Base-by-base conservation (phyloP, 2,113 vertebrate genomes). In the Nannospalax galili region DNA sequence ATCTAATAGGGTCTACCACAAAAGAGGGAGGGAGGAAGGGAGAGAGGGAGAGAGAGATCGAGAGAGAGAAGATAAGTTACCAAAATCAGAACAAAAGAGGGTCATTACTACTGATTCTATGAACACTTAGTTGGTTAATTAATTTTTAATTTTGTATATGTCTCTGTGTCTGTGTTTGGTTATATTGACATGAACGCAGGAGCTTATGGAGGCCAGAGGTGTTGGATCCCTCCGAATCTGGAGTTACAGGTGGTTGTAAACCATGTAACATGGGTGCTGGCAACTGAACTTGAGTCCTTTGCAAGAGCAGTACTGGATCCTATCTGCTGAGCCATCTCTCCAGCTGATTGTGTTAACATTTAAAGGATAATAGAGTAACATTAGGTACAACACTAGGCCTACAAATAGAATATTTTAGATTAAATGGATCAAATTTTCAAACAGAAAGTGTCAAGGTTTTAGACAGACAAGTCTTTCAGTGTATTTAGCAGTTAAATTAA, bases 281-380 rank as follows among this genome's bases (percentile, higher is more conserved):
- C 26, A 28, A 82, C 37, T 17, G 30, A 64, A 42, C 26, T 42
- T 28, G 20, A 1, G 0, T 32, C 60, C 26, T 82, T 26, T 65
- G 80, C 9, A 20, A 42, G 80, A 42, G 37, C 58, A 30, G 26
- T 82, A 42, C 28, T 82, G 64, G 32, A 4, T 65, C 9, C 42
- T 65, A 82, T 42, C 37, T 58, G 12, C 40, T 45, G 80, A 65
- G 40, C n/a, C 37, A 82, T 42, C 62, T 40, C 24, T 17, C 79
- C 24, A 62, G n/a, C 16, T 45, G 17, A 65, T 42, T 42, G 16
- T 82, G 12, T 65, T 64, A 82, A 8, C 32, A 64, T 48, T 77
- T 56, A 72, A 67, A 94, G 10, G 19, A 73, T 94, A 91, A 69
- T 62, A 96, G 91, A 95, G 5, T 19, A 82, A 69, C 87, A 28